A percentile compares a stretch with the other conserved stretches of the same genome.
phyloP scores from a whole-genome alignment of 2,797 vertebrate genomes.

The Falco novaeseelandiae region DNA sequence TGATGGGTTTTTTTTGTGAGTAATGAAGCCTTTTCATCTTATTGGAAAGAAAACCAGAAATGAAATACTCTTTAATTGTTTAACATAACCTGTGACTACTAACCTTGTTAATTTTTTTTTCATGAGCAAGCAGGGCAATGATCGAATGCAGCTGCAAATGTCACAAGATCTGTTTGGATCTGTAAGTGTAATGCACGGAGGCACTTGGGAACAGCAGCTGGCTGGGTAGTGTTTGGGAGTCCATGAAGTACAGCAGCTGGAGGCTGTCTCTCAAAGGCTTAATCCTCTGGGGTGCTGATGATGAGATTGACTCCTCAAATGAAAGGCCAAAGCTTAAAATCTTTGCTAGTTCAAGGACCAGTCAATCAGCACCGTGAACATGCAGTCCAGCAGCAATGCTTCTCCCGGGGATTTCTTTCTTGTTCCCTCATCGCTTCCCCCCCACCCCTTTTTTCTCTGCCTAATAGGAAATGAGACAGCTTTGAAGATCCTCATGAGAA shows the following conservation, averaged over 20 bases:
- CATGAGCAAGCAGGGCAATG: neutral
- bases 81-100: neutral
- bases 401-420: conserved; percentile 2
- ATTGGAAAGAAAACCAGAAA: neutral
- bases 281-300: neutral
- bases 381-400: neutral
- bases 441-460: neutral
- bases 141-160: neutral
- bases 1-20: rapidly evolving
- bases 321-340: no score
- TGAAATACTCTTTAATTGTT: neutral
- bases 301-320: neutral
- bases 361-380: neutral
- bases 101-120: neutral
- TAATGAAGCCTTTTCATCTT: neutral
- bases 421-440: rapidly evolving
- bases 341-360: no score
- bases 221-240: neutral
- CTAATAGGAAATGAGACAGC: neutral
- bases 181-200: rapidly evolving
- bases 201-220: neutral
- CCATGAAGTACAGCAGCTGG: neutral
- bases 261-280: neutral
- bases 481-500: neutral
- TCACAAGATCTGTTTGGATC: neutral